Base-by-base conservation (phyloP, 2,797 vertebrate genomes). In the Halcyon chelicuti region DNA sequence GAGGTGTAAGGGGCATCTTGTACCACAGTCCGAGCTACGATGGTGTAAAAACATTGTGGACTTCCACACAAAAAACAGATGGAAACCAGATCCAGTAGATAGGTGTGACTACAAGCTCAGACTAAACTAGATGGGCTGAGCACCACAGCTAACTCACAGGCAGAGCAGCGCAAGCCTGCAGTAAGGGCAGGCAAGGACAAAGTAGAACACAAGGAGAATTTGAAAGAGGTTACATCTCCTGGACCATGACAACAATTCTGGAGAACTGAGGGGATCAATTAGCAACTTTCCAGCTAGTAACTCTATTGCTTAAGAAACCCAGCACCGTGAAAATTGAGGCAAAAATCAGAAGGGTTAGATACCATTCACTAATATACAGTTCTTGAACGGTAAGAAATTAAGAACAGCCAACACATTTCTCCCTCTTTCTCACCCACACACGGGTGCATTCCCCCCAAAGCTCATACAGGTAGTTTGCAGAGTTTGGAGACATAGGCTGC, bases 11-110 rank as follows among this genome's bases (percentile, higher is more conserved):
- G 37, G 29, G 10, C 47, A 79, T 11, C 67, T 63, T 25, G 47
- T 11, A 14, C 22, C 25, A n/a, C 40, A 73, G 3, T 2, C 21
- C 3, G 2, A 68, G 37, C 15, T 3, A 1, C 0, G 1, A 21
- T 3, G 18, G 29, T 35, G 39, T 17, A 29, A 82, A 88, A 95
- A 5, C 39, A 55, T 31, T 40, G 35, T 1, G 14, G 74, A 44
- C 49, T 61, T 65, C 47, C 74, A 61, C 29, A n/a, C 17, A 13
- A 22, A 14, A 78, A 20, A 25, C 25, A 88, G 62, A 49, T 33
- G 47, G 67, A 33, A 76, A 55, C 25, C 23, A 51, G 39, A 91
- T 29, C 31, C 37, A n/a, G 29, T 3, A 61, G 21, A 39, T 18
- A 13, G 0, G 1, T 21, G 61, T 61, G 66, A 51, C 35, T 66